These are phyloP conservation scores for Syngnathus floridae DNA, from an alignment of 2,113 vertebrate genomes.

Conservation along the genomic window DNA sequence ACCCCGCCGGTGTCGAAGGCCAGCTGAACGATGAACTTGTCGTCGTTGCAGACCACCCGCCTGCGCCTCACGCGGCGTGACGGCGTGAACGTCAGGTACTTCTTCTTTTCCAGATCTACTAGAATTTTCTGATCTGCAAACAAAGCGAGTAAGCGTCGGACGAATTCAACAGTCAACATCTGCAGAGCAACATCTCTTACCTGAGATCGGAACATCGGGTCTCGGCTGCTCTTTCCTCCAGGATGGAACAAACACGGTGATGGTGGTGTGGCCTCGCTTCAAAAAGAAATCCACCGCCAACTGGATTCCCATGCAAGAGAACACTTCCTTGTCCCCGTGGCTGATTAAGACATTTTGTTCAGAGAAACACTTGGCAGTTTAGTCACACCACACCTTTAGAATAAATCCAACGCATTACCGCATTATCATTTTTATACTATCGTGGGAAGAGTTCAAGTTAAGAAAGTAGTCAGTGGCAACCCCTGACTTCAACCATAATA, in stretches of 20 bases:
- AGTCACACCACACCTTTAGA: not conserved
- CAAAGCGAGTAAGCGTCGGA: not conserved
- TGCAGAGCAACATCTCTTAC: conserved; percentile 50
- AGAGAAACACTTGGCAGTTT: not conserved
- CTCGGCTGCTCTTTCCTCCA: conserved; percentile 92
- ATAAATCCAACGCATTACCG: not conserved
- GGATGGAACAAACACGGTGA: conserved; percentile 87
- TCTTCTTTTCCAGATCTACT: conserved; percentile 85
- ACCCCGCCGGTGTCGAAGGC: conserved; percentile 82
- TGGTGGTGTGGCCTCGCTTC: conserved; percentile 80
- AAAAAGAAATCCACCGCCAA: conserved; percentile 89
- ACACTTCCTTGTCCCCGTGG: conserved; percentile 92
- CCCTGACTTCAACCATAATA: no score
- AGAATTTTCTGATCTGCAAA: conserved; percentile 86
- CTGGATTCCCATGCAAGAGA: conserved; percentile 93
- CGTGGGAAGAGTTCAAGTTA: no score
- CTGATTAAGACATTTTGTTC: conserved; percentile 52
- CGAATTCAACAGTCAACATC: not conserved
- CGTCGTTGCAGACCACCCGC: conserved; percentile 89
- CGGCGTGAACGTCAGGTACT: conserved; percentile 89
- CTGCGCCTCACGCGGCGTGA: conserved; percentile 82
- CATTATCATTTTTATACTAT: no score
- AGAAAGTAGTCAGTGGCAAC: no score
- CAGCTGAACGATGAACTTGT: conserved; percentile 88
- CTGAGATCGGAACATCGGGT: conserved; percentile 86